Conservation (phyloP, 2,113 vertebrate genomes). For the Thomomys bottae region DNA sequence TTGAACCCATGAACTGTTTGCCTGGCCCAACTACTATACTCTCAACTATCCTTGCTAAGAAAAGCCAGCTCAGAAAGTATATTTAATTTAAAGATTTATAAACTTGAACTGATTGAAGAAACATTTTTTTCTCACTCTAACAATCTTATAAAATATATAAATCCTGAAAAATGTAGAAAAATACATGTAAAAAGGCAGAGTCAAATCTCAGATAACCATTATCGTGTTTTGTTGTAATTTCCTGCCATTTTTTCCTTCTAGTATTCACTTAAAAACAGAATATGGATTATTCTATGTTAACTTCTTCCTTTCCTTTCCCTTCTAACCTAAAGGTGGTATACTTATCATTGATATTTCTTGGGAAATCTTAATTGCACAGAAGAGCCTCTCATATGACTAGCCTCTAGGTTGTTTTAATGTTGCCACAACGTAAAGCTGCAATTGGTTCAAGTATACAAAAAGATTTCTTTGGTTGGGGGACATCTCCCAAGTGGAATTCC, state of each 20-base stretch:
- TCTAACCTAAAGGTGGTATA: background rate
- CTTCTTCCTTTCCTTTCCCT: conserved; percentile 15
- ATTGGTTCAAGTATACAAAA: background rate
- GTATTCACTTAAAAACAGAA: background rate
- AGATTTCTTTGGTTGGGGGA: background rate
- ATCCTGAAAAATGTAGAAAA: background rate
- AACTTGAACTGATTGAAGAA: background rate
- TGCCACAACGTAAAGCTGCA: background rate
- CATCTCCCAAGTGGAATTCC: background rate
- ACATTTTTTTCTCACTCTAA: background rate
- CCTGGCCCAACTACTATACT: background rate
- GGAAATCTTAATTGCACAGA: background rate
- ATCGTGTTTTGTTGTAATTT: background rate
- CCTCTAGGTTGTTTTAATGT: background rate
- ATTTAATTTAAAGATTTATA: background rate
- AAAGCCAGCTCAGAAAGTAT: background rate
- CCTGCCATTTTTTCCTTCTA: background rate
- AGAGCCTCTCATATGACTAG: background rate
- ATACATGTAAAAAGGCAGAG: conserved; percentile 4
- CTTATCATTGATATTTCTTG: background rate
- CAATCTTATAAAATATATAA: background rate
- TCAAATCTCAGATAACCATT: background rate
- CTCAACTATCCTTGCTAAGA: background rate
- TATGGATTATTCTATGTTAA: background rate
- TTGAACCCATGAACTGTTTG: background rate